These are phyloP conservation scores for Agrilus mali DNA, from an alignment of 2,888 invertebrate genomes.

Conservation along the genomic window DNA sequence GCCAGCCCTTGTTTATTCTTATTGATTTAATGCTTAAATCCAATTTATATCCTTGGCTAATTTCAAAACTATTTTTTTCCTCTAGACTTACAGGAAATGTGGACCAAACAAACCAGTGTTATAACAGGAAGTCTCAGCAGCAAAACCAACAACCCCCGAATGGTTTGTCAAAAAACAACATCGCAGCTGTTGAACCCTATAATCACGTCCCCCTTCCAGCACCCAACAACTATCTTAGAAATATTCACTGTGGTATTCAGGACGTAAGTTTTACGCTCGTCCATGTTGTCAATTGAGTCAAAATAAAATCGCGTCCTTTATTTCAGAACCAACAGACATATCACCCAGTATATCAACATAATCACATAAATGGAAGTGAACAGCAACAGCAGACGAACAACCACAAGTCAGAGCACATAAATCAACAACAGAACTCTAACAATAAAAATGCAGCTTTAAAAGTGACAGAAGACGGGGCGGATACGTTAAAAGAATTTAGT, in stretches of 20 bases:
- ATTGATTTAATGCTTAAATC: too few relatives aligned
- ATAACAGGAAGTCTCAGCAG: conserved; percentile 25
- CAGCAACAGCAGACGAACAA: conserved; percentile 21
- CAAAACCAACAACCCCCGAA: conserved; percentile 33
- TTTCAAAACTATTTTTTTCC: too few relatives aligned
- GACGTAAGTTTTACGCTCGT: conserved; percentile 20
- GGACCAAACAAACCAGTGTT: conserved; percentile 29
- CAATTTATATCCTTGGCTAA: too few relatives aligned
- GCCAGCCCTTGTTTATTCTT: too few relatives aligned
- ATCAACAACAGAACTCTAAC: conserved; percentile 22
- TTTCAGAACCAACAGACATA: conserved; percentile 29
- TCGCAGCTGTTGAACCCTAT: conserved; percentile 79
- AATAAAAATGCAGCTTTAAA: conserved; percentile 13
- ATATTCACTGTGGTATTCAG: conserved; percentile 22
- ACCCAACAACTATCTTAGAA: conserved; percentile 31
- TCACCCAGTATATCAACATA: conserved; percentile 29
- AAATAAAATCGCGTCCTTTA: neutral
- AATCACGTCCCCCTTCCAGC: conserved; percentile 64
- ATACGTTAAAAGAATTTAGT: conserved; percentile 53
- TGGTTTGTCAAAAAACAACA: conserved; percentile 57
- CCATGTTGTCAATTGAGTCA: too few relatives aligned
- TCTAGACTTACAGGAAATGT: conserved; percentile 29
- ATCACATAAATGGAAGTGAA: conserved; percentile 19
- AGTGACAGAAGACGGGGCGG: conserved; percentile 25
- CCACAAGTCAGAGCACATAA: conserved; percentile 12